Evolutionary conservation across 2,113 vertebrate species (phyloP), one percentile per base, ranked within the genome.

Genomic region (Lamprologus sp.): DNA sequence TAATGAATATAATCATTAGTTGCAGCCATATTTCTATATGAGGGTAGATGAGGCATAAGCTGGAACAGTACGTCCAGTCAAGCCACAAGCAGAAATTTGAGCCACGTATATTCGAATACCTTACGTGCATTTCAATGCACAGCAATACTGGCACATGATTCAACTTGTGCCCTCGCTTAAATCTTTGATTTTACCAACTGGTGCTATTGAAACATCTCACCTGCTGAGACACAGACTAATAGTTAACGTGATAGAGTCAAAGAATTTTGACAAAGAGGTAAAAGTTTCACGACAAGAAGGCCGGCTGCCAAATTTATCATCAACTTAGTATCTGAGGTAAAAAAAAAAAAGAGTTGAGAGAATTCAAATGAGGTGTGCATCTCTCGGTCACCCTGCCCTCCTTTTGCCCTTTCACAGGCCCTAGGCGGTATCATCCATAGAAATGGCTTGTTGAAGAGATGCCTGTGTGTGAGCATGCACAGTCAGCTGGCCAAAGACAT

Each of bases 391-490:
- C 19, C 77, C 37, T 23, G 63, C 13, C 75, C 60, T 26, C 37
- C 35, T 54, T 19, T 33, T 81, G 75, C 75, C 47, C 83, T 55
- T 6, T 31, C 54, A 45, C 81, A 35, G 23, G 37, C 83, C 54
- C 65, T 85, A 11, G 6, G 37, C 31, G 77, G 56, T 11, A 31
- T 75, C 53, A 33, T 83, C 79, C 45, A 35, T 80, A 87, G 75
- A 90, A 93, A 86, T 82, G 54, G 54, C 65, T 85, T 45, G 31
- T 53, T 87, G 47, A 82, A 75, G 54, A 85, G 73, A 26, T 82
- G 40, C 80, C 55, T 37, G 6, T 45, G 21, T 56, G 68, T 73
- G 33, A 77, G 75, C 14, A 17, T 60, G 81, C 81, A 84, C 28
- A 14, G 75, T 88, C 75, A 90, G 85, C 85, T 86, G 88, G 84